Conservation (phyloP, 1,140 invertebrate species). For the Meteorus sp. region DNA sequence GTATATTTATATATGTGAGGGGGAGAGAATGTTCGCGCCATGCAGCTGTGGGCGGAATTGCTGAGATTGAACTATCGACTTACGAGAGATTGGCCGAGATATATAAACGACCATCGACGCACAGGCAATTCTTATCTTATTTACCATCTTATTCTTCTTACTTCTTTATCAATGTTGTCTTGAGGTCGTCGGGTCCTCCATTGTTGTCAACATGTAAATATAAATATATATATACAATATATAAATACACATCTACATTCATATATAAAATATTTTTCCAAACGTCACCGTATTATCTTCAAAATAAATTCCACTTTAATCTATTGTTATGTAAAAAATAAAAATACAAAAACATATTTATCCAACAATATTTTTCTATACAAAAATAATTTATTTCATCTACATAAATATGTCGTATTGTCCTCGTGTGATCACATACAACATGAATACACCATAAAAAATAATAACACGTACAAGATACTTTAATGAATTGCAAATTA, state of each 20-base stretch:
- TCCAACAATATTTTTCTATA: neutral
- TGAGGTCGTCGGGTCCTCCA: conserved; percentile 15
- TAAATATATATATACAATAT: no score
- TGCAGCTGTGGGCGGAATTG: conserved; percentile 21
- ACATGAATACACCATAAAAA: no score
- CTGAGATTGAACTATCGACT: conserved; percentile 25
- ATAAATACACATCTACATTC: neutral
- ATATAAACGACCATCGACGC: neutral
- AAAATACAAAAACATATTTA: conserved; percentile 9
- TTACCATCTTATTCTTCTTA: conserved; percentile 18
- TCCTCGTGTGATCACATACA: no score
- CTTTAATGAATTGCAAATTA: no score
- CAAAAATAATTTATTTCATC: no score
- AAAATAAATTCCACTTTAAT: conserved; percentile 8
- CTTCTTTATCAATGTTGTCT: conserved; percentile 20
- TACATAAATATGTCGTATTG: no score
- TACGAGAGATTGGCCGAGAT: conserved; percentile 21
- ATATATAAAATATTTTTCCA: neutral
- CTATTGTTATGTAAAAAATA: conserved; percentile 3
- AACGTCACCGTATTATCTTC: conserved; percentile 16
- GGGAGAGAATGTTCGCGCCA: conserved; percentile 2
- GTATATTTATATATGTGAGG: neutral
- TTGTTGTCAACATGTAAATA: conserved; percentile 24
- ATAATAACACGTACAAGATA: no score
- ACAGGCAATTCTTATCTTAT: conserved; percentile 8